Evolutionary conservation across 1,140 invertebrate species (phyloP).

Genomic region (Penaeus japonicus): DNA sequence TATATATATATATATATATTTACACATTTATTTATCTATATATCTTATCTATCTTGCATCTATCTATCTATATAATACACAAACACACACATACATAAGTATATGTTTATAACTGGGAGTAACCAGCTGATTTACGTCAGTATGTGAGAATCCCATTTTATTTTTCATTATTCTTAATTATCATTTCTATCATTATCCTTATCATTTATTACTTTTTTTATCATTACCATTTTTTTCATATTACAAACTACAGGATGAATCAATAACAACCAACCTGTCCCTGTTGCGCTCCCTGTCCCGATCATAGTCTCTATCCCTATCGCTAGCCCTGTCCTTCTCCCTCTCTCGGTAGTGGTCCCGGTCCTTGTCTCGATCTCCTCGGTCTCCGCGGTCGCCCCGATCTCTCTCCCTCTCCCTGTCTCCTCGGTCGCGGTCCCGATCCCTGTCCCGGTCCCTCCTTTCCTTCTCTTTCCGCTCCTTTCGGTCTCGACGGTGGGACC

Average conservation of each 20-base stretch:
- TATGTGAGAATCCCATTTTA: too few relatives aligned
- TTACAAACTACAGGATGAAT: background rate
- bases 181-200: background rate
- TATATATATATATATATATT: too few relatives aligned
- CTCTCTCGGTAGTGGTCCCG: constrained; percentile 63
- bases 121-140: too few relatives aligned
- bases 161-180: too few relatives aligned
- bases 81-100: too few relatives aligned
- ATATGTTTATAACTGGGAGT: too few relatives aligned
- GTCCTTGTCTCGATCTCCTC: constrained; percentile 63
- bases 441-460: constrained; percentile 63
- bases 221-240: too few relatives aligned
- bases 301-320: constrained; percentile 15
- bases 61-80: too few relatives aligned
- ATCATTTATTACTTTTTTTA: too few relatives aligned
- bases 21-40: too few relatives aligned
- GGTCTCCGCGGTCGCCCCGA: constrained; percentile 61
- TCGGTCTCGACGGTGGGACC: background rate
- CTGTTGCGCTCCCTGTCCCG: constrained; percentile 17
- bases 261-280: background rate
- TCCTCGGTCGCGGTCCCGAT: constrained; percentile 62
- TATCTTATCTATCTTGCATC: too few relatives aligned
- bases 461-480: constrained; percentile 58
- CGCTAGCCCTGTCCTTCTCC: constrained; percentile 62
- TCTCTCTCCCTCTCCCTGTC: constrained; percentile 51